Evolutionary conservation across 1,140 invertebrate species (phyloP).

Genomic region (Uloborus diversus): DNA sequence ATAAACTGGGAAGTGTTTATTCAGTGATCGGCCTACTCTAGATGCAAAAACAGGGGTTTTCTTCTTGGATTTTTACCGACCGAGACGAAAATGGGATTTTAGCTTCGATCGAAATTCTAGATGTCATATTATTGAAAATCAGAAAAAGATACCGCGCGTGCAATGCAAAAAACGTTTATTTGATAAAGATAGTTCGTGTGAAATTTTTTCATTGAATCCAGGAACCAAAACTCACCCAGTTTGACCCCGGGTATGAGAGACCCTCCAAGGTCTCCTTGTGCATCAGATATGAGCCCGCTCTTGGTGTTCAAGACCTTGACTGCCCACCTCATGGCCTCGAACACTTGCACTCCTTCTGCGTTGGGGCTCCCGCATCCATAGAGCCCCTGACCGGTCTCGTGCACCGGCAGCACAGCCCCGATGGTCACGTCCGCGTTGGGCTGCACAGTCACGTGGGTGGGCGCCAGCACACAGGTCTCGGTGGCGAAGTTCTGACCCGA

Average conservation of each 20-base stretch:
- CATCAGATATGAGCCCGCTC: conserved; percentile 30
- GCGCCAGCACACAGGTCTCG: neutral
- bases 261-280: neutral
- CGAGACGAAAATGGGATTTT: no score
- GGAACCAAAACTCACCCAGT: conserved; percentile 33
- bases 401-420: conserved; percentile 42
- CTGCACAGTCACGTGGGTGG: conserved; percentile 6
- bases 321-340: conserved; percentile 61
- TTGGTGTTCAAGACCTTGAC: conserved; percentile 50
- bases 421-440: conserved; percentile 36
- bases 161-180: no score
- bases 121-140: no score
- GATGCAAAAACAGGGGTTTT: no score
- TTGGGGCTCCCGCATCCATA: conserved; percentile 49
- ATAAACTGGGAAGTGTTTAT: no score
- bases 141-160: no score
- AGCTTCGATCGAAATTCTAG: no score
- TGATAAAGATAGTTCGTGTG: no score
- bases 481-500: neutral
- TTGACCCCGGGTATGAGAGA: conserved; percentile 51
- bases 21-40: no score
- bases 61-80: no score
- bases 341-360: conserved; percentile 58
- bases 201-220: no score
- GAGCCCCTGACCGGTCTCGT: conserved; percentile 26